A percentile compares a stretch with the other conserved stretches of the same genome.
Evolutionary conservation across 2,888 invertebrate genomes (phyloP).

Genomic region (Rhyacophila evoluta): DNA sequence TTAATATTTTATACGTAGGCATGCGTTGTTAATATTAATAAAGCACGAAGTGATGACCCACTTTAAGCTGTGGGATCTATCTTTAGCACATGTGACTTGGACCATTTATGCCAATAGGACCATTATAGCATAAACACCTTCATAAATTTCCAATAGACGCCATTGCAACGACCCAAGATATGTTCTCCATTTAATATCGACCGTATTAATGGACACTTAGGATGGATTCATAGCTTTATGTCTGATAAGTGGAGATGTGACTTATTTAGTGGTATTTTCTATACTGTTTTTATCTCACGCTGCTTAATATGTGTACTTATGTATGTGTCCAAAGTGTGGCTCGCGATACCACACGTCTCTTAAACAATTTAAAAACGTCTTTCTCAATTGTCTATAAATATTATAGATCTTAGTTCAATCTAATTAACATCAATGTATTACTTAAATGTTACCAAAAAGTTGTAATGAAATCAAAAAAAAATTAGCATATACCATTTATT

Average conservation of each 20-base stretch:
- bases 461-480: no score
- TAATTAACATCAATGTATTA: no score
- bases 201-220: constrained; percentile 2
- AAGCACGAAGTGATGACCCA: background rate
- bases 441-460: no score
- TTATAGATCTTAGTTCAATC: no score
- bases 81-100: constrained; percentile 1
- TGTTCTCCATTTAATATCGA: constrained; percentile 15
- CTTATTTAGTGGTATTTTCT: background rate
- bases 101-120: background rate
- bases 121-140: constrained; percentile 22
- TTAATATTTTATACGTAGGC: background rate
- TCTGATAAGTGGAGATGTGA: background rate
- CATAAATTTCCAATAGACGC: background rate
- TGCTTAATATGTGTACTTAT: no score
- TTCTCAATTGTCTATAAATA: no score
- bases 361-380: no score
- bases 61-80: background rate
- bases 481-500: no score
- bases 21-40: background rate
- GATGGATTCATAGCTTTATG: background rate
- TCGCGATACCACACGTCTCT: no score
- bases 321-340: no score
- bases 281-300: no score
- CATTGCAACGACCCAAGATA: constrained; percentile 14